Conservation (phyloP, 1,140 invertebrate genomes). For the Panagrolaimus sp. region DNA sequence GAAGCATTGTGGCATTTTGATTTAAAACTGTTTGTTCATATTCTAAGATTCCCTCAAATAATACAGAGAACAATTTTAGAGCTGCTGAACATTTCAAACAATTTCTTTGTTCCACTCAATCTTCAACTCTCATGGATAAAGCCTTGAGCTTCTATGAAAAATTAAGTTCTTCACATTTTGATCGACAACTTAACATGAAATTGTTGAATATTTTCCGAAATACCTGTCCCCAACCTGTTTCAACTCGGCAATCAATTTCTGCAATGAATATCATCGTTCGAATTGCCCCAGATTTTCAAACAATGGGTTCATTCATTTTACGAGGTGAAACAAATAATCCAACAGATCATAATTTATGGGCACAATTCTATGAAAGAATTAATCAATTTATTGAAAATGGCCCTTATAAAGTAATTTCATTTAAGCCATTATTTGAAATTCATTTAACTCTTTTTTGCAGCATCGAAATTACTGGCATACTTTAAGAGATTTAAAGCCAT, state of each 20-base stretch:
- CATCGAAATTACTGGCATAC: constrained; percentile 10
- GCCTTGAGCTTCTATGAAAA: constrained; percentile 10
- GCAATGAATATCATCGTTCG: constrained; percentile 5
- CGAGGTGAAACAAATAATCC: constrained; percentile 1
- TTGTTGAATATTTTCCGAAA: constrained; percentile 1
- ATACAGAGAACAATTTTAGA: neutral
- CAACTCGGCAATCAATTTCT: neutral
- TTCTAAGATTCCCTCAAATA: neutral
- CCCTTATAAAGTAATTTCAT: neutral
- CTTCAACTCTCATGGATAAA: neutral
- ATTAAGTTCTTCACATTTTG: neutral
- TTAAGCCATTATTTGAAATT: neutral
- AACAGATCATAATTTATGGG: constrained; percentile 1
- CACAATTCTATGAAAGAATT: neutral
- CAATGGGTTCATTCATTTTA: constrained; percentile 1
- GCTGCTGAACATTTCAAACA: constrained; percentile 5
- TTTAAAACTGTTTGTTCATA: neutral
- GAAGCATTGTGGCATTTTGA: neutral
- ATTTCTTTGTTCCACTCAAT: neutral
- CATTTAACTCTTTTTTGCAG: neutral
- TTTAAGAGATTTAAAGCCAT: neutral
- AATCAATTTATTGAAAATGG: neutral
- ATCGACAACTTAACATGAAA: neutral
- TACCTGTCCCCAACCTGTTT: neutral
- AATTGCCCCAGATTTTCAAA: neutral